phyloP scores from a whole-genome alignment of 2,888 invertebrate species.

The Lasioglossum calceatum region DNA sequence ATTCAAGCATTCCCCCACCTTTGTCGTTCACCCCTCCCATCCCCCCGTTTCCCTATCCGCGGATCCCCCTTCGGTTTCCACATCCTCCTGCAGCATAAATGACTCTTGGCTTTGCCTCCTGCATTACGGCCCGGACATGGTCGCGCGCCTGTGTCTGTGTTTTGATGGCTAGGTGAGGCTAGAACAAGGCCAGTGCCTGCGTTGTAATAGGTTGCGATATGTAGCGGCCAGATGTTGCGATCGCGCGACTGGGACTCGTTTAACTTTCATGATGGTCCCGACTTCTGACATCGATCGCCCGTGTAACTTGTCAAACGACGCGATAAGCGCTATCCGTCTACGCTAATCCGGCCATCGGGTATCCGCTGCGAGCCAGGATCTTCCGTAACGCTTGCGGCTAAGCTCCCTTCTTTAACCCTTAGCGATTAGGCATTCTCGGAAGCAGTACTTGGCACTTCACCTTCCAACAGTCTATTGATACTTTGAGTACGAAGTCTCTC shows the following conservation, averaged over 20 bases:
- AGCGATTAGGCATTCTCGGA: not conserved
- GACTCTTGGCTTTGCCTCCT: conserved; percentile 68
- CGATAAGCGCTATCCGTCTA: conserved; percentile 12
- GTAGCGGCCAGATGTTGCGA: conserved; percentile 27
- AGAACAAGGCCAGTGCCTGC: conserved; percentile 51
- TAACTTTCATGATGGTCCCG: conserved; percentile 18
- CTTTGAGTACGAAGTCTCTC: not conserved
- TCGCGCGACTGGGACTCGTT: conserved; percentile 40
- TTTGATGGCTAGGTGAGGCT: conserved; percentile 60
- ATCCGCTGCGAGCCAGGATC: not conserved
- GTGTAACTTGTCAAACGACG: not conserved
- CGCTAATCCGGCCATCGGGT: not conserved
- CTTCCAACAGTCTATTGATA: not conserved
- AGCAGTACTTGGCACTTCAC: not conserved
- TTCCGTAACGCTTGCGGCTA: not conserved
- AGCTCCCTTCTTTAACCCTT: not conserved
- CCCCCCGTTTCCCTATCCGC: conserved; percentile 21
- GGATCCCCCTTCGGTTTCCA: conserved; percentile 3
- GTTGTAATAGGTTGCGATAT: conserved; percentile 43
- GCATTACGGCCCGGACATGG: conserved; percentile 56
- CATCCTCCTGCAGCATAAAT: conserved; percentile 68
- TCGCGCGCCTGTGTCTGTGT: conserved; percentile 34
- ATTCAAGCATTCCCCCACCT: conserved; percentile 70
- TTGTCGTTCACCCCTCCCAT: conserved; percentile 49
- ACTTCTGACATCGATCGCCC: conserved; percentile 12